Evolutionary conservation across 2,797 vertebrate genomes (phyloP), one percentile per base, ranked within the genome.

Genomic region (Hylomyscus alleni): DNA sequence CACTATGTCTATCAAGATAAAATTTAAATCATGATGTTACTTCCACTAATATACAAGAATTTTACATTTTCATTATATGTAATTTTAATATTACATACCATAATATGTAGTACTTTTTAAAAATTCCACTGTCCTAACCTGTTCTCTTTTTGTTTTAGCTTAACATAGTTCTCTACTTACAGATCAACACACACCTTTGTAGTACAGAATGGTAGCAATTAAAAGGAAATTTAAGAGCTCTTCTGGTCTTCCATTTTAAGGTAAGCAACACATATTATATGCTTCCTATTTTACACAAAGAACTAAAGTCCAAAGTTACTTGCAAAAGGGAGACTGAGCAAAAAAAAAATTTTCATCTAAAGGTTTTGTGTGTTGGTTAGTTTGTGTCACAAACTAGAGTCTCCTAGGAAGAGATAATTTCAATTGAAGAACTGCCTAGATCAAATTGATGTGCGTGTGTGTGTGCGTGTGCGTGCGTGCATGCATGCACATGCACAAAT

Each of bases 161-260:
- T 81, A 95, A 95, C 15, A 89, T 24, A 29, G 67, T 67, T 92
- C 77, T n/a, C 50, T 95, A 44, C 34, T 76, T 93, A 84, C 40
- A 92, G 50, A 95, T 67, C 76, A 87, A 96, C 65, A 81, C 26
- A 67, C 10, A 88, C 60, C 56, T 91, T 92, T 4, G 90, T 1
- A 92, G 34, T 26, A 47, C 81, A 72, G 52, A 92, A 65, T 77
- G 93, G 67, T 67, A 95, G 58, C 87, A 92, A 92, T 67, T 85
- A 80, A 92, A 94, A n/a, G 81, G 14, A 89, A 91, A 95, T 89
- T 86, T 80, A 89, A 85, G 50, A 90, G 40, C 77, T 80, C 14
- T 31, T 95, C 60, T 89, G 26, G 20, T 75, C 73, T 89, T 95
- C 60, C 34, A 90, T 34, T 52, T 94, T 58, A 92, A 89, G 54